These are phyloP conservation scores for Tachina grossa DNA, from an alignment of 2,888 invertebrate genomes.

Conservation along the genomic window DNA sequence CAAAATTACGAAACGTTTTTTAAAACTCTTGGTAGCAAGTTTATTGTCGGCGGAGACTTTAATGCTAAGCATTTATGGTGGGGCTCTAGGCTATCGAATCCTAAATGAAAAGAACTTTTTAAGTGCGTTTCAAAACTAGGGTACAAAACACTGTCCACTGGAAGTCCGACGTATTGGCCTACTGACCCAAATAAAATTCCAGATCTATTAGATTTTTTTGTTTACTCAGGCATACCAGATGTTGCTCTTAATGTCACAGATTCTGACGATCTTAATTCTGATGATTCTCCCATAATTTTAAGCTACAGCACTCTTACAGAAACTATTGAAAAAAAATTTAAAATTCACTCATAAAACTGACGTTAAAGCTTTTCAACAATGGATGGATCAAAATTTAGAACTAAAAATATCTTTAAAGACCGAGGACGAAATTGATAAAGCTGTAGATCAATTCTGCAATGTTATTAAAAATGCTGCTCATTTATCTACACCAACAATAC, in stretches of 20 bases:
- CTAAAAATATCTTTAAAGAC: conserved; percentile 6
- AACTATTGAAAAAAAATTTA: not conserved
- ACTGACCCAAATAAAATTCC: conserved; percentile 47
- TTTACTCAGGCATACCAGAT: conserved; percentile 33
- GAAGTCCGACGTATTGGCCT: too few species aligned
- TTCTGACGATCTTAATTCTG: conserved; percentile 42
- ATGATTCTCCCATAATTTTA: conserved; percentile 54
- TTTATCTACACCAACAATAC: conserved; percentile 6
- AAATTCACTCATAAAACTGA: conserved; percentile 7
- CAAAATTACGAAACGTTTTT: conserved; percentile 15
- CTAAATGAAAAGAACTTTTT: too few species aligned
- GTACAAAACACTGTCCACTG: too few species aligned
- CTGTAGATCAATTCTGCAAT: not conserved
- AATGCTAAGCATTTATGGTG: too few species aligned
- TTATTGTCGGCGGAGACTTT: too few species aligned
- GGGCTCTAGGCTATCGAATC: too few species aligned
- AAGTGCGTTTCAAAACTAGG: too few species aligned
- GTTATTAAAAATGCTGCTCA: conserved; percentile 1
- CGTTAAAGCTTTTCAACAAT: conserved; percentile 3
- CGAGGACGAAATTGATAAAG: conserved; percentile 8
- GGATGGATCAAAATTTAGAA: conserved; percentile 14
- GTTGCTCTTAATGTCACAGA: conserved; percentile 29
- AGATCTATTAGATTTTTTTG: conserved; percentile 57
- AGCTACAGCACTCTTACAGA: conserved; percentile 9
- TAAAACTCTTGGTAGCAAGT: too few species aligned